Evolutionary conservation across 2,113 vertebrate genomes (phyloP).

Genomic region (Balaeniceps rex): DNA sequence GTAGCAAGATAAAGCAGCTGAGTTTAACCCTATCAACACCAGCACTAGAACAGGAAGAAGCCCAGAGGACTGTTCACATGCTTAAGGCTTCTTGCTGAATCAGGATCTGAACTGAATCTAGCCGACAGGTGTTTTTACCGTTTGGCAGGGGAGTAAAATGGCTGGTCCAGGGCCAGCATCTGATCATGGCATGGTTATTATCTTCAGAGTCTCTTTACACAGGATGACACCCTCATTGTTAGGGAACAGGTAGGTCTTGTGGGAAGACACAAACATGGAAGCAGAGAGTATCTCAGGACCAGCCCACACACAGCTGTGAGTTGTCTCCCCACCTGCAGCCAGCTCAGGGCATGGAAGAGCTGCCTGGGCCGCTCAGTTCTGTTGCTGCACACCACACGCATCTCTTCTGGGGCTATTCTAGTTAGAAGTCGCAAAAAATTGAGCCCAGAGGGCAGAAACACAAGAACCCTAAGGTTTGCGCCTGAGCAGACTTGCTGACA

Average conservation of each 20-base stretch:
- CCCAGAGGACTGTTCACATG: not conserved
- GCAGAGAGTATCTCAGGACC: not conserved
- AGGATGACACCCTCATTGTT: not conserved
- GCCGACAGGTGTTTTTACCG: not conserved
- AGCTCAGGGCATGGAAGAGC: not conserved
- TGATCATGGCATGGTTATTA: not conserved
- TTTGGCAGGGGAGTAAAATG: not conserved
- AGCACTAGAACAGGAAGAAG: not conserved
- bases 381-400: not conserved
- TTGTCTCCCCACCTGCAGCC: not conserved
- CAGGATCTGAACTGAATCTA: not conserved
- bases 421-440: not conserved
- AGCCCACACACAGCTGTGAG: not conserved
- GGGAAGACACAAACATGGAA: not conserved
- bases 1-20: not conserved
- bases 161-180: not conserved
- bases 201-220: not conserved
- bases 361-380: not conserved
- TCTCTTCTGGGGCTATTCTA: not conserved
- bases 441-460: not conserved
- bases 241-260: not conserved
- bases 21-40: not conserved
- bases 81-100: not conserved
- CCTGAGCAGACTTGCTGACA: not conserved
- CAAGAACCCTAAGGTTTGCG: not conserved